Base-by-base conservation (phyloP, 2,888 invertebrate species). In the Noctuana brunneofusca region DNA sequence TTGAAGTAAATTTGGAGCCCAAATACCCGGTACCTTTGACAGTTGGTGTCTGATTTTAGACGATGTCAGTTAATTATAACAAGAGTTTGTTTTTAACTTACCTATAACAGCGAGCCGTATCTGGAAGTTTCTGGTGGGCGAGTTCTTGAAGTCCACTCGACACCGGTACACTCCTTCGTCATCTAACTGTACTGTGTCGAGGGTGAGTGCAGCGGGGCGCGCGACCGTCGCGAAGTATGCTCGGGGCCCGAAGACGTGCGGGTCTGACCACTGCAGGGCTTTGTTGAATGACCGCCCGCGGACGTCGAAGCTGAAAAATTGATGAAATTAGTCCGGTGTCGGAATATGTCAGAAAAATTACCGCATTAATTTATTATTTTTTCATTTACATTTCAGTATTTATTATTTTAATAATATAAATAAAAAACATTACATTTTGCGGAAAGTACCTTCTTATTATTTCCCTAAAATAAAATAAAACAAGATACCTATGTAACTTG, bases 101-200 rank as follows among this genome's bases (percentile, higher is more conserved):
- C 97, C 97, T 81, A 97, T 96, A 77, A 97, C 97, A 79, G 96
- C 96, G 70, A 97, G 93, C 77, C 96, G 96, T 87, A 97, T 96
- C 77, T 96, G 95, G 84, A 96, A 96, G 87, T 96, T 97, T 71
- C 97, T 93, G 32, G 97, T 97, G 48, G 97, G 97, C 5, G 97
- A 96, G 79, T 96, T 96, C 76, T 96, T 95, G 86, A 97, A 97
- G 89, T 97, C 97, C 55, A 97, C 97, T 64, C 97, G 92, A 84
- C 97, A 97, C 71, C 97, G 93, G 87, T 97, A 97, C 59, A 93
- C 89, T 62, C 97, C 97, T 76, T 97, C 97, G 76, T 97, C 97
- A 76, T 96, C 96, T 68, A 97, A 89, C 76, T 96, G 95, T 50
- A 97, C 96, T 58, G 96, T 95, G 77, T 97, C 96, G 63, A 97